These are phyloP conservation scores for Epistrophe grossulariae DNA, from an alignment of 2,888 invertebrate genomes.

Conservation along the genomic window DNA sequence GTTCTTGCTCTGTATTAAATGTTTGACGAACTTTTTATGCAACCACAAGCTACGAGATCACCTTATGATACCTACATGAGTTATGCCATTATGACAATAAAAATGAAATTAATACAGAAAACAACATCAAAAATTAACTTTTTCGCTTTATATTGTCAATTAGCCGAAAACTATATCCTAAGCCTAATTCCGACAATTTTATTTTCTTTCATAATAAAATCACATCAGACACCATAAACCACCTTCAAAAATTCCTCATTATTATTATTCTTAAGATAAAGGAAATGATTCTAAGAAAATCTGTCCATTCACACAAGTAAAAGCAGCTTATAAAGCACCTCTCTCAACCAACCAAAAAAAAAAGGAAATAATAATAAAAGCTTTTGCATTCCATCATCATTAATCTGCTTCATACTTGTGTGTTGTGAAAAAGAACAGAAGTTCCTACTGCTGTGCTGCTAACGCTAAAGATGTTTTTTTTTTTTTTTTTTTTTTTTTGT, in stretches of 20 bases:
- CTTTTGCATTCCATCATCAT: conserved; percentile 64
- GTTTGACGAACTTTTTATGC: too few relatives aligned
- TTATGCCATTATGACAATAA: too few relatives aligned
- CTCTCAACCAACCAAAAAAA: neutral
- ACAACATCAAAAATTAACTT: too few relatives aligned
- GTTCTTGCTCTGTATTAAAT: too few relatives aligned
- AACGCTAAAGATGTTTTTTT: neutral
- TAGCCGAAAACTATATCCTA: neutral
- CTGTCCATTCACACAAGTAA: conserved; percentile 1
- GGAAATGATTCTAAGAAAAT: conserved; percentile 10
- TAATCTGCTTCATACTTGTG: conserved; percentile 44
- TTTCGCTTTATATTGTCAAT: too few relatives aligned
- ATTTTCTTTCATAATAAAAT: neutral
- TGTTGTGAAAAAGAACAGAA: conserved; percentile 32
- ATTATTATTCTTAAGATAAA: conserved; percentile 8
- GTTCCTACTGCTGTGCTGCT: conserved; percentile 2
- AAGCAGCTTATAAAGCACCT: conserved; percentile 28
- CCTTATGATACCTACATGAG: too few relatives aligned
- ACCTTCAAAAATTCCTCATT: conserved; percentile 3
- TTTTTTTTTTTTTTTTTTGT: neutral
- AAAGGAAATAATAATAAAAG: conserved; percentile 24
- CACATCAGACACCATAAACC: neutral
- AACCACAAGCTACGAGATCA: too few relatives aligned
- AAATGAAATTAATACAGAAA: too few relatives aligned
- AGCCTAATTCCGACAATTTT: neutral